Base-by-base conservation (phyloP, 2,113 vertebrate genomes). In the Hippocampus guttulatus region DNA sequence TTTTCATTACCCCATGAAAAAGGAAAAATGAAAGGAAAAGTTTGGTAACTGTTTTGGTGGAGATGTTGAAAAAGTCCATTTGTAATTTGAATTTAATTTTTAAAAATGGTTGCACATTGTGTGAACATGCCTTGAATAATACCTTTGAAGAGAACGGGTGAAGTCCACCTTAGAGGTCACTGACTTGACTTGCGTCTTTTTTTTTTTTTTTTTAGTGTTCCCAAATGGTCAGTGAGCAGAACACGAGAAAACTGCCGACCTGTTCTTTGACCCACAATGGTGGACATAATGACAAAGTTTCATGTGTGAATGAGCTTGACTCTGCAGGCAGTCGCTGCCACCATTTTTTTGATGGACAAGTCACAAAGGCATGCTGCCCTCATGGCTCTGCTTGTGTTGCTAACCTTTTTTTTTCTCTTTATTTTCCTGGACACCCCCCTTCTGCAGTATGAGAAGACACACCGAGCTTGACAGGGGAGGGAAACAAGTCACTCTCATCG, bases 201-300 rank as follows among this genome's bases (percentile, higher is more conserved):
- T 8, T 4, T 25, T 18, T 27, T 27, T 27, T 43, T 45, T 64
- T 58, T 58, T 25, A 64, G 40, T 4, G 33, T 41, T 63, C 18
- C 61, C 40, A 15, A 64, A 64, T 23, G 62, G 40, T 45, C 21
- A 23, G 40, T 23, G 62, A 64, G 43, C 62, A 43, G 40, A 23
- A 43, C 38, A 23, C 21, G 12, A 43, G 40, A n/a, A 14, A 23
- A 12, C 40, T 25, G 20, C 40, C 14, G 62, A 45, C 21, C 62
- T 45, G 62, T 64, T 43, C 38, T n/a, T 43, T 64, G 62, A 64
- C 62, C 62, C 40, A 18, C 40, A 1, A 23, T 25, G 62, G 40
- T 64, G 40, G 40, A 43, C 62, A 43, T 64, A 64, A 64, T 64
- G 38, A 41, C 62, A 40, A 7, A 10, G 61, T 43, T 64, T 64